Base-by-base conservation (phyloP, 2,797 vertebrate species). In the Crocodylus rhombifer region DNA sequence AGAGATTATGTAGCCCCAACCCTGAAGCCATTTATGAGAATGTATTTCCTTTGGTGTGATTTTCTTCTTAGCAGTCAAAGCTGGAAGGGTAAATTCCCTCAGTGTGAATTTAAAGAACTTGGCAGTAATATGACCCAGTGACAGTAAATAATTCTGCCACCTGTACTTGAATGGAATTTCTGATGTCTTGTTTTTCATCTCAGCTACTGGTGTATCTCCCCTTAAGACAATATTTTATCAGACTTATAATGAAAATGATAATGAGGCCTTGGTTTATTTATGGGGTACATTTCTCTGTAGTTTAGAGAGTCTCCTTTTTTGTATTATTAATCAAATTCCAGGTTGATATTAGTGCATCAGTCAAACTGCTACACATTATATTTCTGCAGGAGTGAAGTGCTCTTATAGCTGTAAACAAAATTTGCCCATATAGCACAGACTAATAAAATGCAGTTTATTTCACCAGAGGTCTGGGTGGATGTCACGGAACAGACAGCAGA, bases 221-320 rank as follows among this genome's bases (percentile, higher is more conserved):
- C 91, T 92, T 94, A 94, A 94, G 89, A 95, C 28, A 86, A 42
- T 90, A 92, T 95, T 96, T 97, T 96, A 97, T 96, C 88, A 88
- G 76, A 90, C 57, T 92, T 95, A 64, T 94, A 96, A 97, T 97
- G 92, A 93, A 94, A 97, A 97, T 97, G 93, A 92, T 97, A 97
- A 97, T 93, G 76, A 91, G 79, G 51, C 12, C 74, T 77, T 92
- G 60, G 78, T 95, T 97, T 97, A 96, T 97, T 97, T 97, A 96
- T 93, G 60, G 26, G 15, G 16, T 65, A 65, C 5, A 62, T 58
- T 90, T 67, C 57, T 81, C 7, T 87, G 15, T 74, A 15, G 83
- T 88, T 85, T 80, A 90, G 86, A 84, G 89, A 86, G 1, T 3
- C 3, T n/a, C 3, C 2, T 95, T 94, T 95, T 96, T 84, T 89